Percentiles rank a stretch among this genome's conserved stretches.
Evolutionary conservation across 1,140 invertebrate species (phyloP).

Genomic region (Campoletis sonorensis): DNA sequence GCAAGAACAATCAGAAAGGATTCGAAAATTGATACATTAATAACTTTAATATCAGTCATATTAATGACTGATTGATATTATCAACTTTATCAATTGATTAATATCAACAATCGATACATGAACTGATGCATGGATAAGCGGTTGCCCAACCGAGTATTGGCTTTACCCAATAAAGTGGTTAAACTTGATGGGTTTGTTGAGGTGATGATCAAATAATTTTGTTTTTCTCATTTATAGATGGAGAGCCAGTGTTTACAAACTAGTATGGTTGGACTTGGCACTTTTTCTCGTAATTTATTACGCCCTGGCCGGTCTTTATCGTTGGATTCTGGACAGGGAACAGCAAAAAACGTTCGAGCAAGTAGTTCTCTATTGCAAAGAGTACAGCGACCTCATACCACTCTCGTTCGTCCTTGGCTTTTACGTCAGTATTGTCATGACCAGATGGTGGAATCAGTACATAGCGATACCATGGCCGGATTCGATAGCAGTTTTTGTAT

Average conservation of each 20-base stretch:
- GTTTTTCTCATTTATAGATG: slow-evolving; percentile 78
- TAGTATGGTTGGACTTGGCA: slow-evolving; percentile 84
- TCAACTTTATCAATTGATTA: too few relatives aligned
- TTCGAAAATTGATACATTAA: too few relatives aligned
- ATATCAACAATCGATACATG: too few relatives aligned
- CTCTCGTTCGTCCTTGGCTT: slow-evolving; percentile 93
- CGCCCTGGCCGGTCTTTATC: slow-evolving; percentile 78
- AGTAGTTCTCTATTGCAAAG: slow-evolving; percentile 87
- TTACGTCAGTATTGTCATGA: slow-evolving; percentile 95
- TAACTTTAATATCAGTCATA: too few relatives aligned
- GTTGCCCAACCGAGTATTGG: too few relatives aligned
- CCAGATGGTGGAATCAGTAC: slow-evolving; percentile 95
- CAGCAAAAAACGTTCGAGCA: slow-evolving; percentile 85
- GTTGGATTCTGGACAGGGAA: slow-evolving; percentile 76
- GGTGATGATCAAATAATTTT: too few relatives aligned
- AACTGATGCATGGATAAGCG: too few relatives aligned
- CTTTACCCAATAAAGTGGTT: too few relatives aligned
- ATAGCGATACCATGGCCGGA: slow-evolving; percentile 88
- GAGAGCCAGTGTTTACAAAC: slow-evolving; percentile 85
- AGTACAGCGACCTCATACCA: slow-evolving; percentile 88
- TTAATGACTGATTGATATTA: too few relatives aligned
- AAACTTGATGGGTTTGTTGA: too few relatives aligned
- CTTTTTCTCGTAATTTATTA: slow-evolving; percentile 82
- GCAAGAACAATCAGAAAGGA: too few relatives aligned
- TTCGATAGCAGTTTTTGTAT: slow-evolving; percentile 89